phyloP scores from a whole-genome alignment of 2,113 vertebrate species.

The Crocuta crocuta region DNA sequence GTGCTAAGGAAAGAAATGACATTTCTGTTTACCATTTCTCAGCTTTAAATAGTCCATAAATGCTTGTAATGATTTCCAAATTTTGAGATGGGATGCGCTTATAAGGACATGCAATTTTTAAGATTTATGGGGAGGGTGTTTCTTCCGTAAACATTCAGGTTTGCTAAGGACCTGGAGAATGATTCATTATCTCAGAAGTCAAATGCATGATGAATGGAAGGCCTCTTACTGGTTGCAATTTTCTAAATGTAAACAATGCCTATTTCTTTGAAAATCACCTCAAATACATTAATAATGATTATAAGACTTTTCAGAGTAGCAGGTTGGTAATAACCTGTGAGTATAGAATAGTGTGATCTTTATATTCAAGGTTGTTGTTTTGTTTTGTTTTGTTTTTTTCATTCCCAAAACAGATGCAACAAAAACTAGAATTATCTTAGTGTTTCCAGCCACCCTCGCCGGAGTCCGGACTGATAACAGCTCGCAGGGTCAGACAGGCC shows the following conservation, averaged over 20 bases:
- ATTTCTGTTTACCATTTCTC: constrained; percentile 9
- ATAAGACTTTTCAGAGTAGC: not conserved
- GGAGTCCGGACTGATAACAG: not conserved
- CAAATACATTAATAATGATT: not conserved
- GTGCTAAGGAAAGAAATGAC: not conserved
- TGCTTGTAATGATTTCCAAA: not conserved
- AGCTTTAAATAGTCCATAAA: not conserved
- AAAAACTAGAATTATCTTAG: not conserved
- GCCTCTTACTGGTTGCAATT: constrained; percentile 22
- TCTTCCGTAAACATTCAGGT: not conserved
- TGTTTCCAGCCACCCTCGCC: not conserved
- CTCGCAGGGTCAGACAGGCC: fast-evolving
- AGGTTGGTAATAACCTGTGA: not conserved
- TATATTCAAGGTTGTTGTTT: not conserved
- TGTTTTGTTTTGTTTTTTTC: not conserved
- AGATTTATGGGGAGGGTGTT: constrained; percentile 16
- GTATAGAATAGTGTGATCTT: not conserved
- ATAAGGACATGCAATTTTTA: not conserved
- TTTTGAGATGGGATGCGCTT: not conserved
- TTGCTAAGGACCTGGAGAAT: constrained; percentile 46
- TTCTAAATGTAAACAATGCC: constrained; percentile 55
- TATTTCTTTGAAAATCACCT: constrained; percentile 36
- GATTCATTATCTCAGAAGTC: constrained; percentile 47
- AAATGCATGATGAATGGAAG: not conserved
- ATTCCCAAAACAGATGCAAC: not conserved